Conservation (phyloP, 2,797 vertebrate species). For the Synanceia verrucosa region DNA sequence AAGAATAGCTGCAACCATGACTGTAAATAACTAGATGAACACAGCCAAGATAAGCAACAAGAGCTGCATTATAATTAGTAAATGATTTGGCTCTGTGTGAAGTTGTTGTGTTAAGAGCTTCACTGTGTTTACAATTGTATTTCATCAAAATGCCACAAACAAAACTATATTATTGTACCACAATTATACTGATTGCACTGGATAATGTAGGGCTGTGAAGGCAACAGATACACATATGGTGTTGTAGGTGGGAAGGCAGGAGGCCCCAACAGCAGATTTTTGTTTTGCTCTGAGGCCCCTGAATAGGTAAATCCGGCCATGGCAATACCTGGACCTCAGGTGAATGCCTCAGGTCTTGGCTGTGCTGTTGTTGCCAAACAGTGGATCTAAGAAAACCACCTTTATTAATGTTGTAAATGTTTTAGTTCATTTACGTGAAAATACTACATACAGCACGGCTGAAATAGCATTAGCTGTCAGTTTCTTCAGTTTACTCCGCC, state of each 20-base stretch:
- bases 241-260: not conserved
- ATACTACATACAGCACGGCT: not conserved
- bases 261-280: not conserved
- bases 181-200: not conserved
- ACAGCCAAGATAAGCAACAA: not conserved
- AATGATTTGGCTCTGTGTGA: not conserved
- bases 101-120: not conserved
- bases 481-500: not conserved
- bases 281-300: too few species aligned
- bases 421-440: not conserved
- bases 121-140: not conserved
- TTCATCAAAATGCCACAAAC: not conserved
- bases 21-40: not conserved
- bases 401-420: not conserved
- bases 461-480: not conserved
- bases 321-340: not conserved
- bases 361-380: not conserved
- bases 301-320: not conserved
- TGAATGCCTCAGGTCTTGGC: not conserved
- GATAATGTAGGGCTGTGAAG: not conserved
- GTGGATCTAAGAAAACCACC: not conserved
- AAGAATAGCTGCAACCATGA: not conserved
- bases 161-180: too few species aligned
- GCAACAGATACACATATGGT: not conserved
- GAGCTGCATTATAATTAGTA: not conserved